These are phyloP conservation scores for Acanthochromis polyacanthus DNA, from an alignment of 2,113 vertebrate genomes.

Conservation along the genomic window DNA sequence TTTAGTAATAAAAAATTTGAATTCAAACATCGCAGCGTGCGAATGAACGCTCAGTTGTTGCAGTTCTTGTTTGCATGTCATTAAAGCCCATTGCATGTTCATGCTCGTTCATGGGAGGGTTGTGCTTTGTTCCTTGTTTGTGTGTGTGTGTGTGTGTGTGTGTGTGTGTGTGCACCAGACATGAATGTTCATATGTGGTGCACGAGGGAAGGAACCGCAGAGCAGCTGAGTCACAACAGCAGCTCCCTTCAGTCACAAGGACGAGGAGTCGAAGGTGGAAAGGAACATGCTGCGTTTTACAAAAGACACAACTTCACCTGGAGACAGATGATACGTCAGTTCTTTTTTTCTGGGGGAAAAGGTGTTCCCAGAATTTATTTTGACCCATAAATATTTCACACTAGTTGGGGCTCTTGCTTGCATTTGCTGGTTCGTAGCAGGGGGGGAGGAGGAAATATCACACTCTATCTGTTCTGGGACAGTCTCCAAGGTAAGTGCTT, in stretches of 20 bases:
- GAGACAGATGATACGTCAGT: background rate
- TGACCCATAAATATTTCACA: constrained; percentile 38
- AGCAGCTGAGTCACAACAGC: constrained; percentile 37
- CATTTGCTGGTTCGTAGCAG: constrained; percentile 32
- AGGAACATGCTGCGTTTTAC: background rate
- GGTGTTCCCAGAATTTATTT: constrained; percentile 8
- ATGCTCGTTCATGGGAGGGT: background rate
- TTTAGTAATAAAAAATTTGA: constrained; percentile 68
- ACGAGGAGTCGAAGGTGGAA: background rate
- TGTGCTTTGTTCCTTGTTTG: constrained; percentile 12
- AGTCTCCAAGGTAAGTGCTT: constrained; percentile 59
- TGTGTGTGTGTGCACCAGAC: background rate
- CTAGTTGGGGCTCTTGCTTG: background rate
- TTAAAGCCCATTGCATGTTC: background rate
- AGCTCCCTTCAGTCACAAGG: constrained; percentile 29
- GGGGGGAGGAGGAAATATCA: constrained; percentile 52
- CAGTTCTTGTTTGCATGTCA: background rate
- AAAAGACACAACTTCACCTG: background rate
- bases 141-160: constrained; percentile 4
- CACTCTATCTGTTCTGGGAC: constrained; percentile 64
- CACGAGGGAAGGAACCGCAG: background rate
- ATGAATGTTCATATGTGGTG: background rate
- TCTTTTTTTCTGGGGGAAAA: constrained; percentile 11
- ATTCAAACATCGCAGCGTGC: constrained; percentile 30
- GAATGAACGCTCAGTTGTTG: constrained; percentile 3